These are phyloP conservation scores for Neelides sp. DNA, from an alignment of 1,140 invertebrate species.

Conservation along the genomic window DNA sequence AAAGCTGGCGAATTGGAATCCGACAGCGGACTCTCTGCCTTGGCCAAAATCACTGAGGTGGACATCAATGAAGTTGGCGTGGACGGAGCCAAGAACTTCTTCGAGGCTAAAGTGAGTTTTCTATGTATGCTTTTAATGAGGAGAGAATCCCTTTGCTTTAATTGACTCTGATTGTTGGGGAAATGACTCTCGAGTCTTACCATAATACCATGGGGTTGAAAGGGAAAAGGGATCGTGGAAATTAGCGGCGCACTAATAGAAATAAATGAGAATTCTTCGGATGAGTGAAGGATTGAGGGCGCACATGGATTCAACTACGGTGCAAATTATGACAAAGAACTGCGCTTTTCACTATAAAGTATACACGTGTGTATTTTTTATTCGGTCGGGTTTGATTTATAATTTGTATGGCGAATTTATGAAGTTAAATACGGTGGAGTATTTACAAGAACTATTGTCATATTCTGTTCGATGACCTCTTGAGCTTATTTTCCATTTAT, in stretches of 20 bases:
- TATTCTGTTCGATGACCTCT: no score
- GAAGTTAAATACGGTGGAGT: no score
- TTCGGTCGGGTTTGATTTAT: no score
- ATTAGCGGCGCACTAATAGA: conserved; percentile 1
- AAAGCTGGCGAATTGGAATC: conserved; percentile 65
- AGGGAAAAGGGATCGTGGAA: neutral
- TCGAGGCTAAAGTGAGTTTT: conserved; percentile 63
- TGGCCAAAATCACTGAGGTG: conserved; percentile 71
- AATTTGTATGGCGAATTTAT: no score
- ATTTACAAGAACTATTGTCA: no score
- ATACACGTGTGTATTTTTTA: no score
- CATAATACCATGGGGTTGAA: neutral
- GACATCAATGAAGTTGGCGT: conserved; percentile 79
- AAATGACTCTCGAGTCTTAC: neutral
- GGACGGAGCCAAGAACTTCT: conserved; percentile 76
- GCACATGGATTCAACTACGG: no score
- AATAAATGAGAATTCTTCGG: neutral
- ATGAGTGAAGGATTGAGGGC: no score
- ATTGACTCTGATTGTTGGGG: neutral
- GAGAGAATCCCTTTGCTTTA: neutral
- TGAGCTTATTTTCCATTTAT: no score
- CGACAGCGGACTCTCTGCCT: conserved; percentile 65
- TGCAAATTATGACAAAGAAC: no score
- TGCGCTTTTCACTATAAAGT: no score
- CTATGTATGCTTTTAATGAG: neutral